Evolutionary conservation across 2,888 invertebrate species (phyloP), one percentile per base, ranked within the genome.

Genomic region (Tipula helvola): DNA sequence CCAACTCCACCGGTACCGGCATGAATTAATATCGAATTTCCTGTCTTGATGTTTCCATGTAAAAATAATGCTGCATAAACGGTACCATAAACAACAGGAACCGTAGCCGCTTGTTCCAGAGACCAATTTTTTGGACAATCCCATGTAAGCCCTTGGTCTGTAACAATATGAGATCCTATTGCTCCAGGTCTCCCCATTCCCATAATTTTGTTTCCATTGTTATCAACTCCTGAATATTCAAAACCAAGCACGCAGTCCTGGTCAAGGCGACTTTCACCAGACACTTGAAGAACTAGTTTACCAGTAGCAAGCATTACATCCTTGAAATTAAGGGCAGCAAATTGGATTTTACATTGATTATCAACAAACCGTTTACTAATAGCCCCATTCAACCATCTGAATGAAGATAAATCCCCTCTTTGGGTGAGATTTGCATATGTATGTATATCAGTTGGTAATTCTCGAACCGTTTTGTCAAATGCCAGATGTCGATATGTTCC

Each of bases 231-330:
- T 4, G 94, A 93, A 88, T 93, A 93, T 88, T 96, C 96, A 88
- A 95, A 94, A 0, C 96, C 96, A 88, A 94, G 92, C 0, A 95
- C 93, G 88, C 93, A 94, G 88, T 94, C 94, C 88, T 96, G 94
- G 10, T 93, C 92, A 36, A 93, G 89, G n/a, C 95, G 92, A 0
- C 93, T 93, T 41, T 93, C 93, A 0, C 96, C 96, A 0, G 97
- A 94, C 0, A 96, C 94, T 90, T 98, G 98, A 0, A 95, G 94
- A 8, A 96, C 95, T 7, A 99, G 93, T 89, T 97, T 97, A 1
- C 98, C 98, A 0, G 97, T 97, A 0, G 98, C 97, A 0, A 97
- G 93, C 99, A 99, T 98, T 0, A 99, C 93, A 90, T 99, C 99
- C 89, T 97, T 95, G 94, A 98, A 99, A 92, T 99, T 99, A 13